phyloP scores from a whole-genome alignment of 2,797 vertebrate species.

The Silurus aristotelis region DNA sequence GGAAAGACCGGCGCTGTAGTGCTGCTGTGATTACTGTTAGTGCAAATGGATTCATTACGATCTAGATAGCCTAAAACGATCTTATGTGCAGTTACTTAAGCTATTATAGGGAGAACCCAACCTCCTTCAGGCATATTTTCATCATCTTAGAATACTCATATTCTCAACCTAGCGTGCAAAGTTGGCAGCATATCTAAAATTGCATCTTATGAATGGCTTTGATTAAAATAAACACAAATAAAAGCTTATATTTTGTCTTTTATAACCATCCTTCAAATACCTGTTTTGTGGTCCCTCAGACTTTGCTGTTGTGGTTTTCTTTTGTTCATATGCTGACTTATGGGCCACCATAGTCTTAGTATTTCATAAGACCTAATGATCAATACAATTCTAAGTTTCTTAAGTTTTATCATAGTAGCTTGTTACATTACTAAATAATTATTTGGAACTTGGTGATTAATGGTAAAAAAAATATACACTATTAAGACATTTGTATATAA shows the following conservation, averaged over 20 bases:
- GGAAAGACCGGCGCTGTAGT: not conserved
- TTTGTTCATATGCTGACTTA: not conserved
- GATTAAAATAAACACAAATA: not conserved
- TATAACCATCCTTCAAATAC: not conserved
- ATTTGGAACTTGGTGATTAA: not conserved
- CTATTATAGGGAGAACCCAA: not conserved
- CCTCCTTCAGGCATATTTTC: not conserved
- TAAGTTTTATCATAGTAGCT: not conserved
- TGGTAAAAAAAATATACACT: not conserved
- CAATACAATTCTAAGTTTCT: no score
- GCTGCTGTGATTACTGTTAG: not conserved
- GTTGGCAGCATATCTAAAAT: not conserved
- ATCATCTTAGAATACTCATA: not conserved
- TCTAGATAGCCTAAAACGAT: not conserved
- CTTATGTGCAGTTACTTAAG: not conserved
- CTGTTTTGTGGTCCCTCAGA: not conserved
- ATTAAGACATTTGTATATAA: not conserved
- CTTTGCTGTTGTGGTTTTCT: not conserved
- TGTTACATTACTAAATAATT: not conserved
- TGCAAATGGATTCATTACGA: slow-evolving; percentile 4
- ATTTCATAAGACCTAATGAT: not conserved
- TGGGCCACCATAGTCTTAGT: not conserved
- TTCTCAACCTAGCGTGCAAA: not conserved
- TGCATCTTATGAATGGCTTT: not conserved
- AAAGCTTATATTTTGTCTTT: not conserved